phyloP scores from a whole-genome alignment of 2,888 invertebrate genomes.

The Poecilobothrus nobilitatus region DNA sequence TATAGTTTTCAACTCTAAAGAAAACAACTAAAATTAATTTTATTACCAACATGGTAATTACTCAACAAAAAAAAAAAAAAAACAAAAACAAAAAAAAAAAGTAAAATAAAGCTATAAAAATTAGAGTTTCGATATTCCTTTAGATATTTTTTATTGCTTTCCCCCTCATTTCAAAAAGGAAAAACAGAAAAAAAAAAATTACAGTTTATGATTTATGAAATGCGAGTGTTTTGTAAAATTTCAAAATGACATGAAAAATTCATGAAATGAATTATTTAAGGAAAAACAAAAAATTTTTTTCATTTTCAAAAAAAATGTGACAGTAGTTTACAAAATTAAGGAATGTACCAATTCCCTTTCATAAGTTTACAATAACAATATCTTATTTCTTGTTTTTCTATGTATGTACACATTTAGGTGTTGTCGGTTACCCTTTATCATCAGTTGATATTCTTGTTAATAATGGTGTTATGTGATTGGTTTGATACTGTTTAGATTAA shows the following conservation, averaged over 20 bases:
- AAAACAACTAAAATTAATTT: not conserved
- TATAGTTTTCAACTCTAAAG: constrained; percentile 1
- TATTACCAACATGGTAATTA: constrained; percentile 6
- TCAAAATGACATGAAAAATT: not conserved
- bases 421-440: too few species aligned
- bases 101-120: not conserved
- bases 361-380: too few species aligned
- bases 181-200: not conserved
- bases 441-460: too few species aligned
- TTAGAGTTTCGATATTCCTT: not conserved
- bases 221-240: not conserved
- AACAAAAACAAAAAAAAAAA: too few species aligned
- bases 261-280: not conserved
- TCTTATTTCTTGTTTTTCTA: too few species aligned
- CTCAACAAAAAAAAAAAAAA: not conserved
- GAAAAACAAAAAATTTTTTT: too few species aligned
- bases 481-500: too few species aligned
- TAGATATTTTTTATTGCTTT: not conserved
- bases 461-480: too few species aligned
- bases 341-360: too few species aligned
- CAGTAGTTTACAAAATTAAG: too few species aligned
- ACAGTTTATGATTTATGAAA: not conserved
- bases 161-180: not conserved
- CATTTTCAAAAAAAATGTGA: too few species aligned
- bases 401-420: too few species aligned